Evolutionary conservation across 2,888 invertebrate genomes (phyloP).

Genomic region (Carcina quercana): DNA sequence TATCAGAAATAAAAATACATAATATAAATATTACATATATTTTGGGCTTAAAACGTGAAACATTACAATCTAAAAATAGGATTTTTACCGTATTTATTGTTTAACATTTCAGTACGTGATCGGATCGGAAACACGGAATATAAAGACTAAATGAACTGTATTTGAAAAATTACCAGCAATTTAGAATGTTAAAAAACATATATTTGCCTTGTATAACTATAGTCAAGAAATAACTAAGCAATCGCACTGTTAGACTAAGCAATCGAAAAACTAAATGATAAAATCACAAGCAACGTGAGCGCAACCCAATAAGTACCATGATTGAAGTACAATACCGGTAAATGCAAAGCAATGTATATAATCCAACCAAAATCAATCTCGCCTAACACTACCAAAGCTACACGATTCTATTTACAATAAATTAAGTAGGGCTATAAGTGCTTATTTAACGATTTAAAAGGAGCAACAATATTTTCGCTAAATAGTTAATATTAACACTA

Average conservation of each 20-base stretch:
- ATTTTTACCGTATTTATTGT: too few species aligned
- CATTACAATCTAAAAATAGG: too few species aligned
- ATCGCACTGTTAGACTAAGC: neutral
- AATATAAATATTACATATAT: too few species aligned
- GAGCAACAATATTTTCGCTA: conserved; percentile 3
- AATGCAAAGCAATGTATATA: conserved; percentile 23
- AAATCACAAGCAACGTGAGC: conserved; percentile 27
- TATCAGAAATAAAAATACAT: too few species aligned
- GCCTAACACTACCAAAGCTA: conserved; percentile 1
- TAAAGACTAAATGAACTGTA: too few species aligned
- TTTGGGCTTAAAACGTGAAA: too few species aligned
- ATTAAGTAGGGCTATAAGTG: conserved; percentile 11
- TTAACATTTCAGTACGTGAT: too few species aligned
- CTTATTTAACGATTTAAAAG: conserved; percentile 2
- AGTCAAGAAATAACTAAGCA: neutral
- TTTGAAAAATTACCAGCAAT: too few species aligned
- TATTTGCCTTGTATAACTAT: too few species aligned
- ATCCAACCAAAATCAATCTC: conserved; percentile 3
- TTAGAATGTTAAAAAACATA: too few species aligned
- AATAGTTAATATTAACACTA: conserved; percentile 5
- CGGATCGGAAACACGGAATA: too few species aligned
- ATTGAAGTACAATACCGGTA: conserved; percentile 16
- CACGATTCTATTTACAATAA: conserved; percentile 9
- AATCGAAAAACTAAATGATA: conserved; percentile 11
- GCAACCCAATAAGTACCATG: conserved; percentile 23